These are phyloP conservation scores for Lysiphlebus fabarum DNA, from an alignment of 1,140 invertebrate species.

Conservation along the genomic window DNA sequence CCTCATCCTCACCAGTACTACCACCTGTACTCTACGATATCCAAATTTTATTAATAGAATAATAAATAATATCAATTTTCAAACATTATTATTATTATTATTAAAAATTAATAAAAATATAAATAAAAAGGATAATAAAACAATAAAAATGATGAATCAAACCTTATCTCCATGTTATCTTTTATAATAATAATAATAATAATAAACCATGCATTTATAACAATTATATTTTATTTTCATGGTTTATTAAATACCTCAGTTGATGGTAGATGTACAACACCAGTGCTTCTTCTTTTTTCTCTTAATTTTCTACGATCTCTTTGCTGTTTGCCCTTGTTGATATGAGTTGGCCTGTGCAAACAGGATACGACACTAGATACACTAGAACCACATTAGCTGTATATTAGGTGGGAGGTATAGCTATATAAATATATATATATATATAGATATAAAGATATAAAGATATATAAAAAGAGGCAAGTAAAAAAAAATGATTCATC, in stretches of 20 bases:
- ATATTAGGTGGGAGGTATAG: no score
- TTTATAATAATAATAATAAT: background rate
- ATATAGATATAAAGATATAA: no score
- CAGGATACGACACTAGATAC: slow-evolving; percentile 37
- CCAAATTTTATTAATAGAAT: slow-evolving; percentile 29
- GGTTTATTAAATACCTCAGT: slow-evolving; percentile 58
- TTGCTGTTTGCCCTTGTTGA: slow-evolving; percentile 60
- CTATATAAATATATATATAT: no score
- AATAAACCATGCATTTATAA: background rate
- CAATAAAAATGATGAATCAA: background rate
- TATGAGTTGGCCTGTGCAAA: slow-evolving; percentile 54
- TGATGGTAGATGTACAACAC: slow-evolving; percentile 64
- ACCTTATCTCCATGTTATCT: background rate
- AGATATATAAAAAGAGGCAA: no score
- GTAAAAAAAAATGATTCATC: no score
- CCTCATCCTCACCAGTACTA: slow-evolving; percentile 63
- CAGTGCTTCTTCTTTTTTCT: slow-evolving; percentile 64
- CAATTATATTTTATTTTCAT: background rate
- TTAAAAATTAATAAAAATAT: slow-evolving; percentile 10
- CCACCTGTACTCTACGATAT: slow-evolving; percentile 61
- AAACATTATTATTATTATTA: no score
- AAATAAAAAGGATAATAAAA: slow-evolving; percentile 20
- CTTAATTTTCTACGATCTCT: slow-evolving; percentile 63
- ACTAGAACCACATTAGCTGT: slow-evolving; percentile 25
- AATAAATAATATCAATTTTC: no score